Conservation (phyloP, 2,797 vertebrate genomes). For the Bradypodion ventrale region DNA sequence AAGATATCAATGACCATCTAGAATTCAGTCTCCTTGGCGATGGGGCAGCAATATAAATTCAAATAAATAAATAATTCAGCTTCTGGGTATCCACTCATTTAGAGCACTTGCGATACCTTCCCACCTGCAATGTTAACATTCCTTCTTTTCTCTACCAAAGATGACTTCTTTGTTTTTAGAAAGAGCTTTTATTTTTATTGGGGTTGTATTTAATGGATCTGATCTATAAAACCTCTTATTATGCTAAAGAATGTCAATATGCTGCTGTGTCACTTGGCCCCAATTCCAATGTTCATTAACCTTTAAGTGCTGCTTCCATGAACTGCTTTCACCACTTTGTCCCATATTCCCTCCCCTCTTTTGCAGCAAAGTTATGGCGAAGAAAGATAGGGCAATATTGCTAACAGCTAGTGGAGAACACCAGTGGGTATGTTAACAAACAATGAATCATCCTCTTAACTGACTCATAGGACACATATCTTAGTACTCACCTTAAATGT, state of each 20-base stretch:
- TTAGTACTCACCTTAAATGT: constrained; percentile 2
- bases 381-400: not conserved
- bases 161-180: not conserved
- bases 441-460: not conserved
- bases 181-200: not conserved
- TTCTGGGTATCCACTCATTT: too few species aligned
- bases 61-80: too few species aligned
- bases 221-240: too few species aligned
- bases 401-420: not conserved
- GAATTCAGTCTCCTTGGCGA: too few species aligned
- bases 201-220: too few species aligned
- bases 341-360: not conserved
- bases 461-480: not conserved
- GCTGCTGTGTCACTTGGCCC: not conserved
- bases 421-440: not conserved
- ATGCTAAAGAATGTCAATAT: not conserved
- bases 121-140: too few species aligned
- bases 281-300: not conserved
- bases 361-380: not conserved
- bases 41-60: too few species aligned
- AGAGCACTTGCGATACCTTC: too few species aligned
- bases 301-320: not conserved
- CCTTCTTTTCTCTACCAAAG: too few species aligned
- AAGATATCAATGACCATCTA: too few species aligned
- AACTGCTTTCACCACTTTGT: not conserved